These are phyloP conservation scores for Lycopodina hypogea DNA, from an alignment of 37 sponge, comb jelly and placozoan genomes.

Conservation along the genomic window DNA sequence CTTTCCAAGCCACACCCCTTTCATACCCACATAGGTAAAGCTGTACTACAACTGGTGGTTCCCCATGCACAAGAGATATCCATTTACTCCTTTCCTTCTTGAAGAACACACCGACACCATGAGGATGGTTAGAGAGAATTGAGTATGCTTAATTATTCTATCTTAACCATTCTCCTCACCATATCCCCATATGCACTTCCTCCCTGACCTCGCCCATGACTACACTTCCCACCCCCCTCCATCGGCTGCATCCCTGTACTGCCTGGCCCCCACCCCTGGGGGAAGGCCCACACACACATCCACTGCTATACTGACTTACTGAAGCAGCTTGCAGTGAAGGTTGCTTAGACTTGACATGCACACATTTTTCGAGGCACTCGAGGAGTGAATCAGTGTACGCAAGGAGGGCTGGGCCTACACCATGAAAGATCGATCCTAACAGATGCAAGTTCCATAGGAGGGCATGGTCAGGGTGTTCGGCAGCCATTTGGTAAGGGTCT, in stretches of 20 bases:
- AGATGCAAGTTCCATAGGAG: constrained; percentile 79
- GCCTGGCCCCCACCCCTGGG: neutral
- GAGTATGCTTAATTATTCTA: too few relatives aligned
- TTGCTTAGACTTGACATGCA: constrained; percentile 51
- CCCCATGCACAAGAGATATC: neutral
- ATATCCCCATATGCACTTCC: neutral
- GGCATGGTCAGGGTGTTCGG: constrained; percentile 70
- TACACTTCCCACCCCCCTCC: neutral
- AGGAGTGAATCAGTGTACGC: constrained; percentile 36
- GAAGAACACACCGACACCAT: too few relatives aligned
- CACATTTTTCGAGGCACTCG: constrained; percentile 47
- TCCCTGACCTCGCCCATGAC: neutral
- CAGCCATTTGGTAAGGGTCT: constrained; percentile 68
- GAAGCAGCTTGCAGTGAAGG: constrained; percentile 34
- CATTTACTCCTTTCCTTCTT: neutral
- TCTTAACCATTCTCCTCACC: neutral
- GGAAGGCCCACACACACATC: neutral
- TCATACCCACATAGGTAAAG: too few relatives aligned
- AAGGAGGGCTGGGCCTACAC: constrained; percentile 27
- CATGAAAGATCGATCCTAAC: constrained; percentile 44
- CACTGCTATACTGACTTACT: constrained; percentile 20
- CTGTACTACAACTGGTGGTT: too few relatives aligned
- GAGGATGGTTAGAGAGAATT: too few relatives aligned
- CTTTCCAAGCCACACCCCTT: too few relatives aligned
- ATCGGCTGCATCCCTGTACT: neutral